Evolutionary conservation across 2,113 vertebrate genomes (phyloP).

Genomic region (Setophaga kirtlandii): DNA sequence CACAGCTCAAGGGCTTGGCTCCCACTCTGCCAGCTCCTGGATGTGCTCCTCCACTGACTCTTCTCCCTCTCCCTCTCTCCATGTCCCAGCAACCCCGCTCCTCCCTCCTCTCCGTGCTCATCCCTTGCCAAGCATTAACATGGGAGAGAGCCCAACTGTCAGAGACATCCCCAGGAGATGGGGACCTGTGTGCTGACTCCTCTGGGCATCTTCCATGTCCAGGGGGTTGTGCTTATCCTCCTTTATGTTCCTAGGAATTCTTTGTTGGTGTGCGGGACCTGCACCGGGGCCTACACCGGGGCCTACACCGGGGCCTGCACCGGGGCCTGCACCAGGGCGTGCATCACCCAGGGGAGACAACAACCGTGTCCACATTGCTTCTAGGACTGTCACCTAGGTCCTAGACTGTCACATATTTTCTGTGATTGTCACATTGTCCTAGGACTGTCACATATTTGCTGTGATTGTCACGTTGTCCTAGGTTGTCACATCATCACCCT

Average conservation of each 20-base stretch:
- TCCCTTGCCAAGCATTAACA: background rate
- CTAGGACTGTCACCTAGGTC: rapidly evolving
- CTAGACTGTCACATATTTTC: background rate
- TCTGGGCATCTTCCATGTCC: background rate
- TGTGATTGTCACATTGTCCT: background rate
- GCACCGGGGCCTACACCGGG: too few relatives aligned
- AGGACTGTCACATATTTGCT: background rate
- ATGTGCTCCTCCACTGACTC: background rate
- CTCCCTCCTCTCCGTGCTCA: background rate
- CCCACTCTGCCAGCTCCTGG: background rate
- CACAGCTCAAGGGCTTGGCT: background rate
- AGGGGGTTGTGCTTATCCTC: background rate
- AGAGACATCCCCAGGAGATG: background rate
- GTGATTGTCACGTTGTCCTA: background rate
- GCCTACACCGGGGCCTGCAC: too few relatives aligned
- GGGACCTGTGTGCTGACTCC: background rate
- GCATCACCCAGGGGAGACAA: background rate
- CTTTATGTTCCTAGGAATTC: rapidly evolving
- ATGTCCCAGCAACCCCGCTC: background rate
- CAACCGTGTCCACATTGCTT: rapidly evolving
- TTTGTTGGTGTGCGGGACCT: too few relatives aligned
- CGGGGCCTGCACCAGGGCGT: too few relatives aligned
- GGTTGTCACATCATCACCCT: background rate
- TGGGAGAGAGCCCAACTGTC: background rate
- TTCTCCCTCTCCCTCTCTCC: background rate